Conservation (phyloP, 2,113 vertebrate genomes). For the Dicrurus megarhynchus region DNA sequence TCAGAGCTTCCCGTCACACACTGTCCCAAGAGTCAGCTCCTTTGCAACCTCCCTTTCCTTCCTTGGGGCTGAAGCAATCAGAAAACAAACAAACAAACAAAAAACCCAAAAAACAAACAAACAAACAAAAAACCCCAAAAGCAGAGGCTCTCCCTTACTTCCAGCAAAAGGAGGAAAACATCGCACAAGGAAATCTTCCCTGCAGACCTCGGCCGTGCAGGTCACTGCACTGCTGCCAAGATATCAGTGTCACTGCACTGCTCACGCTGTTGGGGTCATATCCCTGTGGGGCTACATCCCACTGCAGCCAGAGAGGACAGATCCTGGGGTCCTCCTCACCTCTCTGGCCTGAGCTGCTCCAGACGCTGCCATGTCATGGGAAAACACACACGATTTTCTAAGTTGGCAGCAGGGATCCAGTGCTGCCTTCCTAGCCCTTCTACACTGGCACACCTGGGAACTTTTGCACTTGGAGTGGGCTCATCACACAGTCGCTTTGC, state of each 20-base stretch:
- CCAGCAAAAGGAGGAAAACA: neutral
- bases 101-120: neutral
- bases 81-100: neutral
- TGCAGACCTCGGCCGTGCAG: accelerated
- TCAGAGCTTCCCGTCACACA: neutral
- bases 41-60: neutral
- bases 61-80: neutral
- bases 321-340: neutral
- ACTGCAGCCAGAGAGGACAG: neutral
- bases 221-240: neutral
- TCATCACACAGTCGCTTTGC: neutral
- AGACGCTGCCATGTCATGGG: neutral
- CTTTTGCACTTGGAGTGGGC: neutral
- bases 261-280: accelerated
- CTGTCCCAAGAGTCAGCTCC: accelerated
- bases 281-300: neutral
- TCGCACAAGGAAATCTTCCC: neutral
- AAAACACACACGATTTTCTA: neutral
- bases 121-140: neutral
- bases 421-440: neutral
- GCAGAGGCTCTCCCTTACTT: neutral
- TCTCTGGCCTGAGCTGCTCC: neutral
- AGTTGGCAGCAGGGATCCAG: neutral
- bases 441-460: neutral
- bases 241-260: neutral